Conservation (phyloP, 2,113 vertebrate species). For the Jaculus jaculus region DNA sequence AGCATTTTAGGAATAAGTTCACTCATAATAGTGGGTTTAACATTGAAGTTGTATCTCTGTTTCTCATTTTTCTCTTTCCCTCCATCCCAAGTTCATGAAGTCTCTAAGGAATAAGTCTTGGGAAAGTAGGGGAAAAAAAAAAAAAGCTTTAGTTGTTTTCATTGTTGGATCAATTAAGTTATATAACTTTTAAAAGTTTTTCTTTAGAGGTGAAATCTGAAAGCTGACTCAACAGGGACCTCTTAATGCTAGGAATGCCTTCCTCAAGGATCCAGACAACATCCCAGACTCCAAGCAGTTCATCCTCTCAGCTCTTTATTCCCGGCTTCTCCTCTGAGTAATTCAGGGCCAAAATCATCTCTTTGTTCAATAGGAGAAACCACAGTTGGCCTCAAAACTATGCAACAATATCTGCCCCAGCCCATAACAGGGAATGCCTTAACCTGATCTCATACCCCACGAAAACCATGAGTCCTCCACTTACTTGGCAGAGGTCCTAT, state of each 20-base stretch:
- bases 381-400: background rate
- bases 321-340: background rate
- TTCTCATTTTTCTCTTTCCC: background rate
- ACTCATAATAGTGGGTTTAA: background rate
- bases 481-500: background rate
- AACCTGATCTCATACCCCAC: background rate
- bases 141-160: conserved; percentile 1
- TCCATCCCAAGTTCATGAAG: background rate
- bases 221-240: background rate
- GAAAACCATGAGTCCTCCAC: background rate
- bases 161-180: conserved; percentile 42
- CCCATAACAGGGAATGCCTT: background rate
- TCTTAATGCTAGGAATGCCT: background rate
- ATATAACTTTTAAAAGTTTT: conserved; percentile 49
- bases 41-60: background rate
- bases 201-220: background rate
- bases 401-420: no score
- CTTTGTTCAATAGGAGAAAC: background rate
- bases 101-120: conserved; percentile 38
- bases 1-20: background rate
- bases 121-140: background rate
- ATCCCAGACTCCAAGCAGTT: background rate
- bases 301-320: background rate
- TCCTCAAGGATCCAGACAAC: background rate
- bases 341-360: background rate